phyloP scores from a whole-genome alignment of 2,888 invertebrate genomes.

The Cancer borealis region DNA sequence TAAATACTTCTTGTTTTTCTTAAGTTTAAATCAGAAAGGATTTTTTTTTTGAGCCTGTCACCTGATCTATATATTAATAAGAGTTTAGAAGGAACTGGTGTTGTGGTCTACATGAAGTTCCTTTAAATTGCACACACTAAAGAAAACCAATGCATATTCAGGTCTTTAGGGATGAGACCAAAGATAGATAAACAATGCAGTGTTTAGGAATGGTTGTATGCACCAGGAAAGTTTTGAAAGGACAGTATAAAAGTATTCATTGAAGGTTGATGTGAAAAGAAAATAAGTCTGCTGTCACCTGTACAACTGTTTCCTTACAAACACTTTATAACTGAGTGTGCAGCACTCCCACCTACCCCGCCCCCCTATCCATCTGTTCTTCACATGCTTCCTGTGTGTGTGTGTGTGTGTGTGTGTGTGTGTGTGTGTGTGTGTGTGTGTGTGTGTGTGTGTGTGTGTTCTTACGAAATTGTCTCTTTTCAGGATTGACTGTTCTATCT shows the following conservation, averaged over 20 bases:
- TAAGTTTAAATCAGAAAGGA: slow-evolving; percentile 31
- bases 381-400: not conserved
- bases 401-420: not conserved
- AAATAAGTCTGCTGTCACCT: slow-evolving; percentile 34
- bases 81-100: not conserved
- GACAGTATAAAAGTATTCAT: not conserved
- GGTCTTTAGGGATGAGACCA: not conserved
- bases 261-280: not conserved
- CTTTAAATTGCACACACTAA: not conserved
- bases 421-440: not conserved
- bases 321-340: not conserved
- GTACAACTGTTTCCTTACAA: not conserved
- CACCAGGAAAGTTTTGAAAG: not conserved
- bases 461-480: not conserved
- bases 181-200: not conserved
- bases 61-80: not conserved
- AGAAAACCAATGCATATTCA: not conserved
- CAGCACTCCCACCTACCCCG: not conserved
- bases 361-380: not conserved
- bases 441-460: not conserved
- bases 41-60: not conserved
- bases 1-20: not conserved
- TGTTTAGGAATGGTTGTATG: not conserved
- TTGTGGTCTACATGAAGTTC: not conserved
- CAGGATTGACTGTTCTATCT: not conserved